Percentiles rank a stretch among this genome's conserved stretches.
Conservation (phyloP, 2,888 invertebrate species). For the Argyresthia albistria region DNA sequence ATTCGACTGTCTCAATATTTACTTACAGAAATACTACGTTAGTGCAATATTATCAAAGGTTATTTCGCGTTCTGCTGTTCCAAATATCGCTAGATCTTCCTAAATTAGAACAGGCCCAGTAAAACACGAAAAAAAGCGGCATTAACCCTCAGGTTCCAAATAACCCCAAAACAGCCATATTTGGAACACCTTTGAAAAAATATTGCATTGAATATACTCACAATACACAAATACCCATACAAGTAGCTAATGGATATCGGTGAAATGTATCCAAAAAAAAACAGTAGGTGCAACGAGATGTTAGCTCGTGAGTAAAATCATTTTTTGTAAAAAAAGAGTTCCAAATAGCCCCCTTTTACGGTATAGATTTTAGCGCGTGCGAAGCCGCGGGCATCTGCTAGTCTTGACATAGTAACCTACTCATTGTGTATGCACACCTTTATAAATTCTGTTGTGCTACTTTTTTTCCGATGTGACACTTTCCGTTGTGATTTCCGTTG, state of each 20-base stretch:
- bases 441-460: too few species aligned
- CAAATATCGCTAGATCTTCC: neutral
- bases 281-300: neutral
- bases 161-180: neutral
- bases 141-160: neutral
- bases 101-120: neutral
- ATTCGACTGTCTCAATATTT: neutral
- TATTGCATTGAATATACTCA: neutral
- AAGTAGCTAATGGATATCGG: neutral
- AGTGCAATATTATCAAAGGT: neutral
- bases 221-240: neutral
- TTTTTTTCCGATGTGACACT: too few species aligned
- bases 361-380: too few species aligned
- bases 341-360: neutral
- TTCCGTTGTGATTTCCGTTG: too few species aligned
- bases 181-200: neutral
- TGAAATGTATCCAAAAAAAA: neutral
- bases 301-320: neutral
- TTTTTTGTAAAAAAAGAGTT: neutral
- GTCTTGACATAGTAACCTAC: too few species aligned
- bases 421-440: too few species aligned
- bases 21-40: neutral
- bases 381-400: too few species aligned
- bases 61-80: neutral
- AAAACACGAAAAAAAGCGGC: neutral